These are phyloP conservation scores for Myrmophylax atrothorax DNA, from an alignment of 2,113 vertebrate species.

Conservation along the genomic window DNA sequence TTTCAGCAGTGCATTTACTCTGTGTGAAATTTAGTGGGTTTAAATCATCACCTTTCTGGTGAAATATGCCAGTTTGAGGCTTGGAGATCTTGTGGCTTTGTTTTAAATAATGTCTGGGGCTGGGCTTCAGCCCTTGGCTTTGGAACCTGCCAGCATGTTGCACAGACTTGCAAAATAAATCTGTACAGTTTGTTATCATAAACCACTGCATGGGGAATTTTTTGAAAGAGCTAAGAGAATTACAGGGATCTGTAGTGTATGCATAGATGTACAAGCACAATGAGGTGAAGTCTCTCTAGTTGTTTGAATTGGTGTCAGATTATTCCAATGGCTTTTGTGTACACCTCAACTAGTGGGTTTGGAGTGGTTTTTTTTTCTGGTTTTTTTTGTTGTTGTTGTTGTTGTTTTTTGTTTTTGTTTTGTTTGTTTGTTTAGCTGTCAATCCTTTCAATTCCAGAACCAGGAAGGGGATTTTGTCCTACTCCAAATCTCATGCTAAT, in stretches of 20 bases:
- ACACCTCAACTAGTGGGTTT: neutral
- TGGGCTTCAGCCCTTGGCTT: constrained; percentile 29
- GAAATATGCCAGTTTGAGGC: constrained; percentile 16
- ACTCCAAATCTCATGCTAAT: neutral
- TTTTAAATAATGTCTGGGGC: constrained; percentile 33
- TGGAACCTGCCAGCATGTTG: neutral
- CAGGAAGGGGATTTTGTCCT: neutral
- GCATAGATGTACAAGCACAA: neutral
- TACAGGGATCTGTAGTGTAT: too few relatives aligned
- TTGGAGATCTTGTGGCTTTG: constrained; percentile 38
- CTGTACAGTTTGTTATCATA: neutral
- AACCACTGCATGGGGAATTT: neutral
- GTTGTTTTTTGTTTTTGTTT: neutral
- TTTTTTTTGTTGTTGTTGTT: too few relatives aligned
- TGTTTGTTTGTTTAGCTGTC: neutral
- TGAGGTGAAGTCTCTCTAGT: neutral
- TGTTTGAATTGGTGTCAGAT: neutral
- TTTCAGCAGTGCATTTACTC: constrained; percentile 49
- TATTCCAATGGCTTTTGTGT: neutral
- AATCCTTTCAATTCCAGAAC: neutral
- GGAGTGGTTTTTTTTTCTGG: neutral
- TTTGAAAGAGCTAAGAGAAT: neutral
- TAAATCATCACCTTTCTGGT: constrained; percentile 56
- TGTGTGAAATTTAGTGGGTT: constrained; percentile 42
- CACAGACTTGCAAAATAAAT: constrained; percentile 27